phyloP scores from a whole-genome alignment of 1,140 invertebrate genomes.

The Oedothorax gibbosus region DNA sequence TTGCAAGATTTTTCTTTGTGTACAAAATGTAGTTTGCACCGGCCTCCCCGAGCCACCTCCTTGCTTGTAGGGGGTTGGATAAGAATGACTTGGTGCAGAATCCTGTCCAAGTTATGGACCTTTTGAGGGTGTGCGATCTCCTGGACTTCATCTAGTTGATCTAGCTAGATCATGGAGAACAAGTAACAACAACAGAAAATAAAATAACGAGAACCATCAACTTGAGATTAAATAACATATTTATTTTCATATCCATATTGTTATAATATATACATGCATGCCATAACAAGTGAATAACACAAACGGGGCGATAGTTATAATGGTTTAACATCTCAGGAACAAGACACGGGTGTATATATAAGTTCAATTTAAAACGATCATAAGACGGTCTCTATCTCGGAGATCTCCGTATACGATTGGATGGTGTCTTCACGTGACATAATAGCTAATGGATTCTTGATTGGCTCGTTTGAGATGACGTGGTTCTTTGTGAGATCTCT shows the following conservation, averaged over 20 bases:
- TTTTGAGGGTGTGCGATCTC: too few species aligned
- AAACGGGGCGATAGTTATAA: slow-evolving; percentile 10
- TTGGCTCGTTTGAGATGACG: slow-evolving; percentile 44
- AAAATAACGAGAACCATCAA: background rate
- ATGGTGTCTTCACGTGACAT: slow-evolving; percentile 13
- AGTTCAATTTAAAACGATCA: slow-evolving; percentile 42
- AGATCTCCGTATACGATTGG: slow-evolving; percentile 54
- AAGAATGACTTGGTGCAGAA: too few species aligned
- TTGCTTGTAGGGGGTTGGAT: too few species aligned
- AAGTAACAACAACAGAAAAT: too few species aligned
- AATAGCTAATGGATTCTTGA: slow-evolving; percentile 46
- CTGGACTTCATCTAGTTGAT: too few species aligned
- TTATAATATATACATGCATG: slow-evolving; percentile 57
- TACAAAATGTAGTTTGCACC: too few species aligned
- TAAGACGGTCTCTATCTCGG: slow-evolving; percentile 60
- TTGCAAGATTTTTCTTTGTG: too few species aligned
- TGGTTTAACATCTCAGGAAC: background rate
- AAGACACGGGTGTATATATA: slow-evolving; percentile 17
- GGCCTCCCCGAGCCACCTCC: too few species aligned
- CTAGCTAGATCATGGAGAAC: too few species aligned
- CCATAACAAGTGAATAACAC: slow-evolving; percentile 57
- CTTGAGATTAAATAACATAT: slow-evolving; percentile 58
- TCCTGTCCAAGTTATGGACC: too few species aligned
- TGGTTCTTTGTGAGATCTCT: slow-evolving; percentile 56
- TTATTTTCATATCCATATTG: slow-evolving; percentile 44